Base-by-base conservation (phyloP, 2,888 invertebrate species). In the Frankliniella fusca region DNA sequence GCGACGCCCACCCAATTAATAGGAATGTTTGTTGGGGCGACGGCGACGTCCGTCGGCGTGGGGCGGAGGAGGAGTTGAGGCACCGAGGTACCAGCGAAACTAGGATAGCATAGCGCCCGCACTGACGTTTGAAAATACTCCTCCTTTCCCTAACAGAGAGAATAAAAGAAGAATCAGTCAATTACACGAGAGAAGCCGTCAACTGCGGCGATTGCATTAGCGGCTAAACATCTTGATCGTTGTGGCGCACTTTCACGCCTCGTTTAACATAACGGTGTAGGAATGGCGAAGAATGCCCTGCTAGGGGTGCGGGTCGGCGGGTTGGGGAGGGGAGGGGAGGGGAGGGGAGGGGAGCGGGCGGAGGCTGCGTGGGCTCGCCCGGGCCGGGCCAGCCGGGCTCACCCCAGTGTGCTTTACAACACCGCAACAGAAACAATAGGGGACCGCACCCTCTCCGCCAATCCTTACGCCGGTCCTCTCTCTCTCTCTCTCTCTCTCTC, bases 21-120 rank as follows among this genome's bases (percentile, higher is more conserved):
- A 54, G 3, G 38, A 38, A 38, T 38, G 38, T 3, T 38, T 38
- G 61, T 38, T 54, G 80, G 80, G n/a, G n/a, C n/a, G n/a, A n/a
- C n/a, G n/a, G 79, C 23, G 82, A 76, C 48, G 82, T 61, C 27
- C 76, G 76, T 61, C 50, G 54, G 54, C 65, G 82, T n/a, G n/a
- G n/a, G n/a, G n/a, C n/a, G 82, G 38, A 82, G 48, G 79, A 80
- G 61, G 49, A n/a, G n/a, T n/a, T n/a, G n/a, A n/a, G n/a, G n/a
- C n/a, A n/a, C n/a, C n/a, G n/a, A n/a, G n/a, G n/a, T n/a, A n/a
- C n/a, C n/a, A n/a, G n/a, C n/a, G n/a, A n/a, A n/a, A n/a, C n/a
- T n/a, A n/a, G 76, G 79, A 81, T 83, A 76, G 38, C 38, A 38
- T 38, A 2, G 5, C 38, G 38, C 38, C 38, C 38, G 2, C 5